Percentiles rank a stretch among this genome's conserved stretches.
Evolutionary conservation across 2,113 vertebrate genomes (phyloP).

Genomic region (Lathamus discolor): DNA sequence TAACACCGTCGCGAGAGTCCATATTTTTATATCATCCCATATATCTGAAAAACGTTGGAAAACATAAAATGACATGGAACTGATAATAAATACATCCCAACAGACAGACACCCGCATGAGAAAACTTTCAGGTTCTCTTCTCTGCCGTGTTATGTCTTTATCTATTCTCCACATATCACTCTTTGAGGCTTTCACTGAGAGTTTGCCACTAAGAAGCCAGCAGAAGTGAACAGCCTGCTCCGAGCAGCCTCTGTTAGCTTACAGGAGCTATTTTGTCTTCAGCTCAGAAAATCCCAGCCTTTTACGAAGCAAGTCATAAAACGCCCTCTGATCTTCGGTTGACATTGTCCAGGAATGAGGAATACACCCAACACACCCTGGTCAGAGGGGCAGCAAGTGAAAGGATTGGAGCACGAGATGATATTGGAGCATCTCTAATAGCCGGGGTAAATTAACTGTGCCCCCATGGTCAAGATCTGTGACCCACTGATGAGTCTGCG

Average conservation of each 20-base stretch:
- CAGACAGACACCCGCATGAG: background rate
- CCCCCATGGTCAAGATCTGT: background rate
- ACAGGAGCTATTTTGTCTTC: background rate
- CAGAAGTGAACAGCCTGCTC: background rate
- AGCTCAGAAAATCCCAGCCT: background rate
- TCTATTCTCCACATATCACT: conserved; percentile 1
- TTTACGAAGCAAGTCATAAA: background rate
- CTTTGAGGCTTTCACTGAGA: conserved; percentile 20
- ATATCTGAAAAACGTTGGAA: conserved; percentile 41
- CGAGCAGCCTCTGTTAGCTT: background rate
- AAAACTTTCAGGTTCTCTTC: conserved; percentile 31
- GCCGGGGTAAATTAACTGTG: background rate
- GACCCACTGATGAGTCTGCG: background rate
- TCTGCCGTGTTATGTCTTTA: conserved; percentile 13
- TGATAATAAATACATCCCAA: conserved; percentile 52
- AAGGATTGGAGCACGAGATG: background rate
- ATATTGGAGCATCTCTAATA: background rate
- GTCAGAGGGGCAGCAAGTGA: background rate
- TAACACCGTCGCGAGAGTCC: background rate
- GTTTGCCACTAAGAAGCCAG: conserved; percentile 5
- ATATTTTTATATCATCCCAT: conserved; percentile 31
- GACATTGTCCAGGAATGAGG: background rate
- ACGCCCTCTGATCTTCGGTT: background rate
- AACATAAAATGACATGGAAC: conserved; percentile 57
- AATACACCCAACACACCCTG: background rate